A percentile compares a stretch with the other conserved stretches of the same genome.
phyloP scores from a whole-genome alignment of 2,113 vertebrate species.

The Scalopus aquaticus region DNA sequence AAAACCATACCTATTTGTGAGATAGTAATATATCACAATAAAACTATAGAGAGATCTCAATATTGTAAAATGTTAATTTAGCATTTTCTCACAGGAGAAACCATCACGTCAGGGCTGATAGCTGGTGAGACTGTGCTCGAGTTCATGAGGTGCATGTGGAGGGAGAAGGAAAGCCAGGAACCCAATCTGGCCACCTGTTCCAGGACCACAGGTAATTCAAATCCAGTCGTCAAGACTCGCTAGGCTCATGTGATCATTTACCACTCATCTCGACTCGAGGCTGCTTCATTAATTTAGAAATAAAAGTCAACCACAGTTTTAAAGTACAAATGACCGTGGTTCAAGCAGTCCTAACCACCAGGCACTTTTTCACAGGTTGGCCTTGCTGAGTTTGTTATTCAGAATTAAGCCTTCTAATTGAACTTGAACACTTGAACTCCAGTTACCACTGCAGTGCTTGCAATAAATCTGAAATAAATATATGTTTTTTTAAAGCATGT shows the following conservation, averaged over 20 bases:
- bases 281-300: background rate
- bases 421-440: background rate
- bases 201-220: slow-evolving; percentile 51
- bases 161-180: slow-evolving; percentile 48
- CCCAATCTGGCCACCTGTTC: slow-evolving; percentile 15
- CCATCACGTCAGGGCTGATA: slow-evolving; percentile 53
- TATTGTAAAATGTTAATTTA: slow-evolving; percentile 68
- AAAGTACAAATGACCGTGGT: too few species aligned
- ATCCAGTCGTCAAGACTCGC: background rate
- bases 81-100: slow-evolving; percentile 69
- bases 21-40: background rate
- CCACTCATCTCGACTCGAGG: background rate
- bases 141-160: slow-evolving; percentile 40
- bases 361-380: rapidly evolving
- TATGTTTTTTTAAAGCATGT: background rate
- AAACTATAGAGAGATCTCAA: slow-evolving; percentile 28
- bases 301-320: background rate
- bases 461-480: background rate
- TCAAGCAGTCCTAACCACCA: background rate
- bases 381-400: background rate
- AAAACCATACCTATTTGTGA: slow-evolving; percentile 1
- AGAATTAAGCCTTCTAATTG: background rate
- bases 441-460: background rate
- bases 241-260: background rate
- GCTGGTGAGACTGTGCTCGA: background rate